Conservation (phyloP, 2,113 vertebrate genomes). For the Rhegmatorhina hoffmannsi region DNA sequence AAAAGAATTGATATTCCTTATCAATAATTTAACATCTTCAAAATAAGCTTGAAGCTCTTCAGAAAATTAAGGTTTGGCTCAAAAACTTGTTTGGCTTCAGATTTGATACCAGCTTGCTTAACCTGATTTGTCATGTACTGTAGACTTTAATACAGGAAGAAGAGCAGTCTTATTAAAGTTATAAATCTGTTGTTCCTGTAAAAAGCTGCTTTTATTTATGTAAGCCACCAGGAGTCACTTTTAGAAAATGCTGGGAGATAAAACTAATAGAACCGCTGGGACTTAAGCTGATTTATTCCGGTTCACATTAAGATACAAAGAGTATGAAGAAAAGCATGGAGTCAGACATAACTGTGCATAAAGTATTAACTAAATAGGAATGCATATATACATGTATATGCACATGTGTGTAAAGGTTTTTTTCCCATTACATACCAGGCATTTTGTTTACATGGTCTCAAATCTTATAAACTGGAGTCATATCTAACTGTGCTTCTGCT, state of each 20-base stretch:
- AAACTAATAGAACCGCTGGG: conserved; percentile 7
- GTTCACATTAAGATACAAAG: background rate
- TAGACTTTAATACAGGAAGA: conserved; percentile 12
- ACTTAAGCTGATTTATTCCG: background rate
- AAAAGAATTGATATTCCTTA: conserved; percentile 27
- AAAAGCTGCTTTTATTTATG: conserved; percentile 44
- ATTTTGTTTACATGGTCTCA: background rate
- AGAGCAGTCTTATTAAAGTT: conserved; percentile 42
- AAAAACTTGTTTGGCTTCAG: background rate
- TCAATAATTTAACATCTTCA: conserved; percentile 38
- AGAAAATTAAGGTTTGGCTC: conserved; percentile 37
- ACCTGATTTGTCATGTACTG: conserved; percentile 37
- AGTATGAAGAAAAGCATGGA: background rate
- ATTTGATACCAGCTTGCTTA: conserved; percentile 41
- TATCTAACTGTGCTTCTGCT: background rate
- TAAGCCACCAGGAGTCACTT: background rate
- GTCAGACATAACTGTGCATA: background rate
- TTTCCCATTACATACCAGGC: background rate
- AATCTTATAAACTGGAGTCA: background rate
- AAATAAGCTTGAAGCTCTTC: conserved; percentile 18
- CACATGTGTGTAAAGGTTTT: background rate
- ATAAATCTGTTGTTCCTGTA: conserved; percentile 54
- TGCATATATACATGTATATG: background rate
- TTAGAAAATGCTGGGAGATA: conserved; percentile 28
- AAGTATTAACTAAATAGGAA: background rate